Conservation (phyloP, 2,797 vertebrate genomes). For the Glyptemys insculpta region DNA sequence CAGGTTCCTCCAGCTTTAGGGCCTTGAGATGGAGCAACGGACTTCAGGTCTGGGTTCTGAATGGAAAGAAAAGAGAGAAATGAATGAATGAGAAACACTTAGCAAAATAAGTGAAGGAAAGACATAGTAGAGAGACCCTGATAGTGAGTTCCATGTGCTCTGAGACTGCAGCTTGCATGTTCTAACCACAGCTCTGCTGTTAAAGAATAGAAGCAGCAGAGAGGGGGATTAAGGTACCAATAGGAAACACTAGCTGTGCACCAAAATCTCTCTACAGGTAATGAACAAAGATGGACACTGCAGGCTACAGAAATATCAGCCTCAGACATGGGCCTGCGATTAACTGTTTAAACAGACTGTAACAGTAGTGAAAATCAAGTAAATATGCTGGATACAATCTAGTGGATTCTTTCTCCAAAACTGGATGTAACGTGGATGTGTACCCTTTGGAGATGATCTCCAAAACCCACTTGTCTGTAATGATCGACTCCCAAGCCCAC, state of each 20-base stretch:
- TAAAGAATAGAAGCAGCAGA: neutral
- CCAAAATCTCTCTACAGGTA: neutral
- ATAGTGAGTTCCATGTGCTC: neutral
- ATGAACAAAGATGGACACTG: constrained; percentile 3
- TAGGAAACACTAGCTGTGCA: accelerated
- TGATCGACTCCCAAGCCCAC: too few species aligned
- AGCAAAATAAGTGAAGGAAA: neutral
- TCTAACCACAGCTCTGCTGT: neutral
- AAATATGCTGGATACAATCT: too few species aligned
- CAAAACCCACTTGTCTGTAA: too few species aligned
- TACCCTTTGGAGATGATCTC: too few species aligned
- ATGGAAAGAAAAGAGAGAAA: neutral
- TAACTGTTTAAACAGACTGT: constrained; percentile 58
- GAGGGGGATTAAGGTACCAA: neutral
- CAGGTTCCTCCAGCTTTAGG: constrained; percentile 93
- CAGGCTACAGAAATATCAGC: constrained; percentile 7
- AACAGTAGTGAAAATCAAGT: too few species aligned
- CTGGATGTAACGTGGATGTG: too few species aligned
- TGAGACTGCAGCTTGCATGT: constrained; percentile 8
- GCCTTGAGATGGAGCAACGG: constrained; percentile 89
- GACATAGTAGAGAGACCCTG: neutral
- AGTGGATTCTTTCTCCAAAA: too few species aligned
- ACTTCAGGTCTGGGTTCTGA: constrained; percentile 91
- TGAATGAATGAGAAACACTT: accelerated
- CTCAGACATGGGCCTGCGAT: constrained; percentile 10